Percentiles rank a stretch among this genome's conserved stretches.
phyloP scores from a whole-genome alignment of 2,888 invertebrate genomes.

The Noctua fimbriata region DNA sequence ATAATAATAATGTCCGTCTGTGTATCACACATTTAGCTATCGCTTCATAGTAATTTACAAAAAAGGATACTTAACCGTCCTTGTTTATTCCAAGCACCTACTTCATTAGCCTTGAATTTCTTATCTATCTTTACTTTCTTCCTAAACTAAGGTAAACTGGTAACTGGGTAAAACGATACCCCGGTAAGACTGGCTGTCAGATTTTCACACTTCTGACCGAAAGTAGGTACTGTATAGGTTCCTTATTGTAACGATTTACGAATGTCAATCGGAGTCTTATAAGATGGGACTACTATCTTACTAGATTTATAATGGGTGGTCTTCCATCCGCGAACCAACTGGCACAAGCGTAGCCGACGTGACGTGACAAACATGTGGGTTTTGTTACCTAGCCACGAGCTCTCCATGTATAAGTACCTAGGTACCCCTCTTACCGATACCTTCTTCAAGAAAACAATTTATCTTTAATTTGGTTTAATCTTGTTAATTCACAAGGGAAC shows the following conservation, averaged over 20 bases:
- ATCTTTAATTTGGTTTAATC: conserved; percentile 9
- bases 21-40: neutral
- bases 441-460: neutral
- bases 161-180: neutral
- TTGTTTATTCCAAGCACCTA: neutral
- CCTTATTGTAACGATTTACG: neutral
- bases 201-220: neutral
- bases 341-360: neutral
- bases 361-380: neutral
- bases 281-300: neutral
- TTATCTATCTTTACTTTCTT: neutral
- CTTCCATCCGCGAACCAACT: neutral
- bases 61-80: neutral
- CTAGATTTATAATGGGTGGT: neutral
- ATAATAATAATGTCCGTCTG: neutral
- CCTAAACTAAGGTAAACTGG: too few species aligned
- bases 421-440: neutral
- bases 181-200: neutral
- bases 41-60: neutral
- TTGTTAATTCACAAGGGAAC: conserved; percentile 14
- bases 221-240: neutral
- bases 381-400: neutral
- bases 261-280: neutral
- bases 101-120: neutral
- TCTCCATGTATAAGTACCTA: neutral